These are phyloP conservation scores for Aphelenchoides besseyi DNA, from an alignment of 1,140 invertebrate genomes.

Conservation along the genomic window DNA sequence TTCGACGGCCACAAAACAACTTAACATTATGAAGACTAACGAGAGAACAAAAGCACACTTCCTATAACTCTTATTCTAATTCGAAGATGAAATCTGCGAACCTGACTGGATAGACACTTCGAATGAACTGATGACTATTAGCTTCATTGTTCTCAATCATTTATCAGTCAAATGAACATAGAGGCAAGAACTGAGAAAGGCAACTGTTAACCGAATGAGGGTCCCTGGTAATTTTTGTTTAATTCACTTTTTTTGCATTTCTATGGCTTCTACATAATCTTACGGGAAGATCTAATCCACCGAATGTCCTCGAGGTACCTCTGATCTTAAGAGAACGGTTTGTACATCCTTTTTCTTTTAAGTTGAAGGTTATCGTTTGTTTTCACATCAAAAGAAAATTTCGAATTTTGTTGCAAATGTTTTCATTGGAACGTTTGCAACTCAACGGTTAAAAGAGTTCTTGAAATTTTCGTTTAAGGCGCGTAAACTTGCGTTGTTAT, in stretches of 20 bases:
- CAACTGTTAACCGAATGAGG: too few relatives aligned
- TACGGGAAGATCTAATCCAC: neutral
- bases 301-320: too few relatives aligned
- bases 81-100: conserved; percentile 2
- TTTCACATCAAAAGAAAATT: too few relatives aligned
- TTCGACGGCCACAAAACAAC: conserved; percentile 11
- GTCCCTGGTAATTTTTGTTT: neutral
- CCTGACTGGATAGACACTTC: conserved; percentile 15
- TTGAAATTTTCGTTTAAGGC: too few relatives aligned
- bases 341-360: neutral
- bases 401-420: neutral
- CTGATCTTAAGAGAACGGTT: neutral
- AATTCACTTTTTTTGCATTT: neutral
- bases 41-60: conserved; percentile 16
- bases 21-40: conserved; percentile 15
- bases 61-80: neutral
- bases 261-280: neutral
- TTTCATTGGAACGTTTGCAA: neutral
- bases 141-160: neutral
- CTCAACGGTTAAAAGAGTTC: neutral
- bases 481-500: conserved; percentile 1
- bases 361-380: too few relatives aligned
- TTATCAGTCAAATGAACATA: neutral
- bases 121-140: conserved; percentile 1
- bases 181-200: too few relatives aligned